Evolutionary conservation across 1,140 invertebrate species (phyloP), one percentile per base, ranked within the genome.

Genomic region (Drosophila dunni): DNA sequence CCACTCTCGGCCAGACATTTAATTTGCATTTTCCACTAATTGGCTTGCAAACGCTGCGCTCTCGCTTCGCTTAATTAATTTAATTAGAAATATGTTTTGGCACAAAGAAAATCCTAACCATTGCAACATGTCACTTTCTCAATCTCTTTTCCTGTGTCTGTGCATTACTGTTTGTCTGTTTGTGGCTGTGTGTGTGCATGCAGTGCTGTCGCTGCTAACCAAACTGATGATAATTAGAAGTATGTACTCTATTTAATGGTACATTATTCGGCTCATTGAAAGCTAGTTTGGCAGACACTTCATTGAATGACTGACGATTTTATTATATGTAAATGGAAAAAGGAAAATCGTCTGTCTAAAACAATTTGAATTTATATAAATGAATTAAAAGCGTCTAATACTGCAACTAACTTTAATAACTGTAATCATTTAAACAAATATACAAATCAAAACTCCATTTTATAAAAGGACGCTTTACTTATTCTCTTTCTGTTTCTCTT

Each of bases 11-110:
- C 70, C 70, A 83, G 80, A 89, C 78, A 88, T 88, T 88, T 88
- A 83, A 89, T 89, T 88, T 89, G 80, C 84, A 89, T 89, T 89
- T 88, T 89, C 73, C 80, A 75, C 84, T 88, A 84, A 88, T 88
- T 88, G 80, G 84, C 84, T 78, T 72, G 78, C 81, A 81, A 89
- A 81, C 61, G 74, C 63, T 76, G 78, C 65, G 78, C 75, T 89
- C 77, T 71, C 77, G 77, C 74, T 83, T 75, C 80, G 84, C 80
- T 75, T 89, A 88, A 88, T 89, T 88, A 84, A 88, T 88, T 89
- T 88, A 83, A 88, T 88, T 89, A 84, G 77, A 81, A 88, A 89
- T 88, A 89, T 84, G 70, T 82, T 86, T 69, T 63, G 60, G 72
- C 75, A 79, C 83, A 88, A 82, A 88, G 78, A 72, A 77, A 79